A percentile compares a stretch with the other conserved stretches of the same genome.
phyloP scores from a whole-genome alignment of 2,888 invertebrate genomes.

The Nemurella pictetii region DNA sequence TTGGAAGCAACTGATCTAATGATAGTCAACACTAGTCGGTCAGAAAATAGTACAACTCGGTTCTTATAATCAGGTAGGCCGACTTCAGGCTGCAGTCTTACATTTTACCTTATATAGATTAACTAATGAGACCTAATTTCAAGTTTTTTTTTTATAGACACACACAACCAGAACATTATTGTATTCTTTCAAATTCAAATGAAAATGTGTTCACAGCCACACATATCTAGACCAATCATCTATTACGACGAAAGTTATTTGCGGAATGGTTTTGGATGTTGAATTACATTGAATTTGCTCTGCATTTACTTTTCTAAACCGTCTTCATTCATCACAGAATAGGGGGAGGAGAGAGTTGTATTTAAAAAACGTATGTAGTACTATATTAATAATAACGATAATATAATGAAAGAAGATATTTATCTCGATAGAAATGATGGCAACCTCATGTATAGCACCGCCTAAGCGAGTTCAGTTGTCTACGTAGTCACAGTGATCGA shows the following conservation, averaged over 20 bases:
- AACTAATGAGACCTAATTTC: slow-evolving; percentile 22
- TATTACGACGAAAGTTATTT: slow-evolving; percentile 35
- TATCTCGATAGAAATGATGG: slow-evolving; percentile 15
- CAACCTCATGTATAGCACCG: slow-evolving; percentile 15
- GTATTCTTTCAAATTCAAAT: slow-evolving; percentile 43
- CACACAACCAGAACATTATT: slow-evolving; percentile 38
- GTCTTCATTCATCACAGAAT: slow-evolving; percentile 35
- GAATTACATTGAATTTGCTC: slow-evolving; percentile 7
- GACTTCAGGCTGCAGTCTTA: slow-evolving; percentile 37
- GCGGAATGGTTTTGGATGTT: slow-evolving; percentile 38
- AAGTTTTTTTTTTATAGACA: slow-evolving; percentile 8
- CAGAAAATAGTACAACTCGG: background rate
- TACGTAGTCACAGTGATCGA: background rate
- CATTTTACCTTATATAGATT: slow-evolving; percentile 14
- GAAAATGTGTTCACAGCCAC: slow-evolving; percentile 55
- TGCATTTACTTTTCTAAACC: slow-evolving; percentile 25
- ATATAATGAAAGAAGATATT: background rate
- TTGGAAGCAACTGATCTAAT: background rate
- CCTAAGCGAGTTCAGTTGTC: background rate
- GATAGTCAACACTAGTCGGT: background rate
- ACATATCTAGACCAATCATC: slow-evolving; percentile 48
- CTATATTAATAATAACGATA: slow-evolving; percentile 10
- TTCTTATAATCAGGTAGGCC: background rate
- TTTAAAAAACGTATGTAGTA: background rate
- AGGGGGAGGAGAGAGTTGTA: slow-evolving; percentile 29